Evolutionary conservation across 2,888 invertebrate genomes (phyloP).

Genomic region (Ypsolopha scabrella): DNA sequence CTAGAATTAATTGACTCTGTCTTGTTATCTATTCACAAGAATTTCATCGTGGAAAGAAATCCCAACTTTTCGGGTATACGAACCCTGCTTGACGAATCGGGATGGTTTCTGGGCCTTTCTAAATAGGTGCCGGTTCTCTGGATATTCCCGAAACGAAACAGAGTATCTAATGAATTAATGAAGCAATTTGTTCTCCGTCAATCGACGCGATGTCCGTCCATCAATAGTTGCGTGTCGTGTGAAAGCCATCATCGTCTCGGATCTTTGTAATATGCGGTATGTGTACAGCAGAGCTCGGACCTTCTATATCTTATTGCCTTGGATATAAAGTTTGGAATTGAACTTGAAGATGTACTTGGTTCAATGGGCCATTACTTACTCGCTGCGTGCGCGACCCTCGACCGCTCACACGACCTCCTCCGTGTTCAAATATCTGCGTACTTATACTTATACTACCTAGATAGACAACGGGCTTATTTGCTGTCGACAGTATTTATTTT

Average conservation of each 20-base stretch:
- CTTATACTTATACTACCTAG: slow-evolving; percentile 1
- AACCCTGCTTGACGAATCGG: too few relatives aligned
- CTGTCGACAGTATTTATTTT: slow-evolving; percentile 3
- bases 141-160: too few relatives aligned
- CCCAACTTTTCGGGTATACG: too few relatives aligned
- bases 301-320: too few relatives aligned
- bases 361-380: slow-evolving; percentile 3
- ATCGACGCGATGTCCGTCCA: slow-evolving; percentile 27
- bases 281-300: too few relatives aligned
- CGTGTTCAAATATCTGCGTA: slow-evolving; percentile 5
- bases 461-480: slow-evolving; percentile 3
- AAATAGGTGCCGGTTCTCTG: too few relatives aligned
- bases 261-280: too few relatives aligned
- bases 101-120: too few relatives aligned
- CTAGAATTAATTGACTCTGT: too few relatives aligned
- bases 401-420: slow-evolving; percentile 17
- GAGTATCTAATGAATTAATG: slow-evolving; percentile 21
- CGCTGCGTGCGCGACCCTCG: slow-evolving; percentile 3
- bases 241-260: slow-evolving; percentile 15
- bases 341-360: too few relatives aligned
- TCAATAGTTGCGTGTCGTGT: slow-evolving; percentile 22
- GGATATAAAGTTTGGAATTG: too few relatives aligned
- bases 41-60: background rate
- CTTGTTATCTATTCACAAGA: too few relatives aligned
- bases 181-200: slow-evolving; percentile 34